Conservation (phyloP, 23 tunicate species). For the Ascidia mentula region DNA sequence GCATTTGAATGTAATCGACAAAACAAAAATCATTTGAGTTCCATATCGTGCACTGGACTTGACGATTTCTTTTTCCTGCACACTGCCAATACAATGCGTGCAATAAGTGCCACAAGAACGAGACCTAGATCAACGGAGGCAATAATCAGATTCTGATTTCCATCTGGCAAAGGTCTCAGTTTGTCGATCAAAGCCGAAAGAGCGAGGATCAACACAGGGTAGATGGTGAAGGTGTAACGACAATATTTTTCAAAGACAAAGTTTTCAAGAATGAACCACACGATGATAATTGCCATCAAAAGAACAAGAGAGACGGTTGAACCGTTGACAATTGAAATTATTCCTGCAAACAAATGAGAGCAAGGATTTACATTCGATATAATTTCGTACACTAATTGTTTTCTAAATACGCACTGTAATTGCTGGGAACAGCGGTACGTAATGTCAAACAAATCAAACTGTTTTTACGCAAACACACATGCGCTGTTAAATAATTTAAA, state of each 20-base stretch:
- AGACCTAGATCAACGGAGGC: slow-evolving; percentile 24
- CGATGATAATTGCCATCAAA: slow-evolving; percentile 39
- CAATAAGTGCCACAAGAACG: slow-evolving; percentile 2
- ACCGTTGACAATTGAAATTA: background rate
- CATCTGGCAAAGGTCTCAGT: background rate
- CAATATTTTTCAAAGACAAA: slow-evolving; percentile 62
- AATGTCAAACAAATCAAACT: too few species aligned
- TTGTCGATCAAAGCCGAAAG: slow-evolving; percentile 42
- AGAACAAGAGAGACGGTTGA: slow-evolving; percentile 28
- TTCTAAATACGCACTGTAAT: too few species aligned
- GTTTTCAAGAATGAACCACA: slow-evolving; percentile 62
- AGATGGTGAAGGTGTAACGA: slow-evolving; percentile 71
- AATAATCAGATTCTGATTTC: slow-evolving; percentile 28
- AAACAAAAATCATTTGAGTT: too few species aligned
- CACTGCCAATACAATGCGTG: slow-evolving; percentile 2
- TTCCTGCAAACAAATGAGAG: too few species aligned
- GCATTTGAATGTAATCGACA: too few species aligned
- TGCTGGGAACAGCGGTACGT: too few species aligned
- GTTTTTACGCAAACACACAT: too few species aligned
- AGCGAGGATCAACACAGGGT: slow-evolving; percentile 57
- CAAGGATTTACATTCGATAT: too few species aligned
- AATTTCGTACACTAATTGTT: too few species aligned
- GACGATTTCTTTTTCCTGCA: background rate
- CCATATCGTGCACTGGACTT: too few species aligned
- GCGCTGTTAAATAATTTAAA: too few species aligned